These are phyloP conservation scores for Phymorhynchus buccinoides DNA, from an alignment of 1,140 invertebrate species.

Conservation along the genomic window DNA sequence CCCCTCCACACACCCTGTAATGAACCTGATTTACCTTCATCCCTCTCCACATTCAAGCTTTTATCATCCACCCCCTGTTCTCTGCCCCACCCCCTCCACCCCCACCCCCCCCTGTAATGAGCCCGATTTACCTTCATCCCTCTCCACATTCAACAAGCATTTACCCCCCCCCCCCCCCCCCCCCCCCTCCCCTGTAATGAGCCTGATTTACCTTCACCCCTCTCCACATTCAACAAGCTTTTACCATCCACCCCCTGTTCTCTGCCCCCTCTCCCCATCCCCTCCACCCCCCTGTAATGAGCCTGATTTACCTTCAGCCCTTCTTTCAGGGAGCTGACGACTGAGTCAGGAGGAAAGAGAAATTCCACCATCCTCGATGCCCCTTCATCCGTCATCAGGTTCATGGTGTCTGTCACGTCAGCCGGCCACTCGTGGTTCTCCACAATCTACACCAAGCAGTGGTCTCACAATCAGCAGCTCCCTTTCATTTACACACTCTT, in stretches of 20 bases:
- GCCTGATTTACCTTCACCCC: no score
- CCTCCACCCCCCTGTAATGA: no score
- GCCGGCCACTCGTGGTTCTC: constrained; percentile 30
- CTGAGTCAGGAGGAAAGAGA: constrained; percentile 28
- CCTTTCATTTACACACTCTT: no score
- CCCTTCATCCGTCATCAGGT: neutral
- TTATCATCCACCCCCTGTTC: no score
- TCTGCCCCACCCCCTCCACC: no score
- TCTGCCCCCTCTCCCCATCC: no score
- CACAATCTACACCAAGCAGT: neutral
- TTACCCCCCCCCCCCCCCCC: no score
- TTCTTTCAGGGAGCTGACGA: constrained; percentile 23
- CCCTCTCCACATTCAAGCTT: no score
- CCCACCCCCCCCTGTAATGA: neutral
- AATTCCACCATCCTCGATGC: constrained; percentile 5
- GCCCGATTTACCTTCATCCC: neutral
- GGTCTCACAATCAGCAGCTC: neutral
- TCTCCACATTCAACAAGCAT: no score
- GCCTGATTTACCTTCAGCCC: constrained; percentile 33
- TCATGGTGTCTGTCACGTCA: neutral
- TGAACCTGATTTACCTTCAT: no score
- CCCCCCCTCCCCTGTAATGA: neutral
- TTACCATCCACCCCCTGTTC: no score
- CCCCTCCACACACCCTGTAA: no score
- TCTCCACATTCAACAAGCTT: neutral